Conservation (phyloP, 2,797 vertebrate species). For the Sebastolobus alascanus region DNA sequence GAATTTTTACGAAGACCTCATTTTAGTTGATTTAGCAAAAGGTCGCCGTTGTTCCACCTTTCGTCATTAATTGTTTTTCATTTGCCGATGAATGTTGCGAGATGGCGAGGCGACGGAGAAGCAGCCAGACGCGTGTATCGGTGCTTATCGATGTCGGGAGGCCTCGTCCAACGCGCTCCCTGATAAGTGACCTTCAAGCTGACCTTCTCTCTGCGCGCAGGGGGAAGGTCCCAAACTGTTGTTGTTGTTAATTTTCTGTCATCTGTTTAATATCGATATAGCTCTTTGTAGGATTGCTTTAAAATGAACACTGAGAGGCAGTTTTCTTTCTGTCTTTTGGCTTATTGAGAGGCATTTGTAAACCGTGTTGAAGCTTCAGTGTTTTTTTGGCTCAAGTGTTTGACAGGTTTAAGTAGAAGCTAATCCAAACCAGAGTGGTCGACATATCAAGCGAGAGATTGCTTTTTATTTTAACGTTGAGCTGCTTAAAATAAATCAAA, state of each 20-base stretch:
- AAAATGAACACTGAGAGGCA: slow-evolving; percentile 57
- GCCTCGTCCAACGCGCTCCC: slow-evolving; percentile 29
- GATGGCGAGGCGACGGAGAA: slow-evolving; percentile 15
- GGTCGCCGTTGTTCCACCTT: slow-evolving; percentile 34
- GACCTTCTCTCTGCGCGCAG: slow-evolving; percentile 52
- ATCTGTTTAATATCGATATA: slow-evolving; percentile 49
- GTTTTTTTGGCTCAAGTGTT: slow-evolving; percentile 59
- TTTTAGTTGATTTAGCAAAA: slow-evolving; percentile 50
- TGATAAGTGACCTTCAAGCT: slow-evolving; percentile 74
- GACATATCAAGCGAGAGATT: slow-evolving; percentile 52
- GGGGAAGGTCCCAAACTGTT: slow-evolving; percentile 46
- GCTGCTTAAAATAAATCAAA: slow-evolving; percentile 57
- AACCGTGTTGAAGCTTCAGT: slow-evolving; percentile 83
- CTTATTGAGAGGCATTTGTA: slow-evolving; percentile 54
- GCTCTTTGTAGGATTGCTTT: slow-evolving; percentile 57
- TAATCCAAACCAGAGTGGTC: slow-evolving; percentile 61
- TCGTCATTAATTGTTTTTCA: slow-evolving; percentile 31
- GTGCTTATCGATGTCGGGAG: slow-evolving; percentile 58
- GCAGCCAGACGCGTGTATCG: slow-evolving; percentile 39
- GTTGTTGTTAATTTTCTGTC: slow-evolving; percentile 39
- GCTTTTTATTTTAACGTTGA: slow-evolving; percentile 65
- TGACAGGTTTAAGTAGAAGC: slow-evolving; percentile 22
- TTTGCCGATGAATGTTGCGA: slow-evolving; percentile 52
- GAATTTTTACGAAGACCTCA: slow-evolving; percentile 54
- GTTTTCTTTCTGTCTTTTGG: slow-evolving; percentile 46